Base-by-base conservation (phyloP, 2,888 invertebrate genomes). In the Halocaridina rubra region DNA sequence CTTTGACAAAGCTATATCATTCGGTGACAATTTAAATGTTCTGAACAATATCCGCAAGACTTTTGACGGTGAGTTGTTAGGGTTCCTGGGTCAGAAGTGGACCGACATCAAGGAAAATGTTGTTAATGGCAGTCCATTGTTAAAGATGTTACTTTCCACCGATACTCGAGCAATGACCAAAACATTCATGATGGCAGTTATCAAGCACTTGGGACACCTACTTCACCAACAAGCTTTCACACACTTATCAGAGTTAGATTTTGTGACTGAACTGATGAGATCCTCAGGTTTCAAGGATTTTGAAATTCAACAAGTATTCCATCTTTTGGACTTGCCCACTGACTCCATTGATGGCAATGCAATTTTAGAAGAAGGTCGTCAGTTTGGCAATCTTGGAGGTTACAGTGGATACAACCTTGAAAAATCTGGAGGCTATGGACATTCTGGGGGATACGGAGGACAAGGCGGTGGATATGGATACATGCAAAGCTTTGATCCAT, bases 401-500 rank as follows among this genome's bases (percentile, higher is more conserved):
- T 32, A 30, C 69, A 29, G 64, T 22, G 22, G 32, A 30, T 32
- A 30, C 69, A 57, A 29, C n/a, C 7, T 76, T 2, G 86, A 86
- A 27, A 86, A 86, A 33, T 82, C 86, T 8, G 86, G 82, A 27
- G 85, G 85, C 16, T 81, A 81, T n/a, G 81, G 81, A 8, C 80
- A 80, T 39, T 80, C 80, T 3, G 75, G 75, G 46, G 80, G 81
- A 10, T n/a, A n/a, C 13, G 77, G 77, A 3, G 85, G 86, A 10
- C 59, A 59, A n/a, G 33, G 46, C 3, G 78, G 72, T 13, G 87
- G 87, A 16, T 67, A 76, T 32, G 84, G 84, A 27, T 69, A 79
- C 61, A 85, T 87, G 85, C 85, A 85, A 72, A 85, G 81, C 19
- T 85, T 82, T n/a, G 85, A 87, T 39, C 87, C 87, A 13, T 82